A percentile compares a stretch with the other conserved stretches of the same genome.
Conservation (phyloP, 2,888 invertebrate species). For the Drosophila anomalipes region DNA sequence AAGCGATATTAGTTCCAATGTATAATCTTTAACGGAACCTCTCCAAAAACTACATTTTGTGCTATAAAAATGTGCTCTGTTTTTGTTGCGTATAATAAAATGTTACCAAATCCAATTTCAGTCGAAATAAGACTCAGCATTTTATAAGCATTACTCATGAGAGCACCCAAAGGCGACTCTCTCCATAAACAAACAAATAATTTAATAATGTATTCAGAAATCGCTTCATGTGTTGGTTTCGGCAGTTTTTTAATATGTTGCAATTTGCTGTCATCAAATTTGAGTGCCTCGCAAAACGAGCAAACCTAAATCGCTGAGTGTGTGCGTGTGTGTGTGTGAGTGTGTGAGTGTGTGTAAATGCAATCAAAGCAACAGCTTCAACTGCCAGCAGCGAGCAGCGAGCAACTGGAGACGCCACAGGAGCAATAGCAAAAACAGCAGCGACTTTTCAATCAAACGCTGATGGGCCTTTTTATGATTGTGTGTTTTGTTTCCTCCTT, state of each 20-base stretch:
- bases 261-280: constrained; percentile 72
- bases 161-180: background rate
- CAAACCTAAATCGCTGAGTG: constrained; percentile 23
- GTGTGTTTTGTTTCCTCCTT: constrained; percentile 11
- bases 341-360: constrained; percentile 43
- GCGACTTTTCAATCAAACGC: constrained; percentile 76
- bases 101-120: background rate
- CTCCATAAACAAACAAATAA: constrained; percentile 48
- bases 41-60: background rate
- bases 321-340: background rate
- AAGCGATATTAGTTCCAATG: background rate
- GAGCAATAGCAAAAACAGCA: constrained; percentile 17
- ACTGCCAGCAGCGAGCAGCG: constrained; percentile 21
- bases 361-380: constrained; percentile 67
- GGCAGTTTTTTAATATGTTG: constrained; percentile 63
- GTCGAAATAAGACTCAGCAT: background rate
- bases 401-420: constrained; percentile 28
- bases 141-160: constrained; percentile 32
- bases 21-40: background rate
- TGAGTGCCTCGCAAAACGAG: constrained; percentile 44
- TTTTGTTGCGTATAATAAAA: background rate
- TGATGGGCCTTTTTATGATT: constrained; percentile 70
- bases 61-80: background rate
- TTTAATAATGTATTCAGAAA: constrained; percentile 59
- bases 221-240: constrained; percentile 45